Conservation (phyloP, 2,797 vertebrate species). For the Psittacula derbiana region DNA sequence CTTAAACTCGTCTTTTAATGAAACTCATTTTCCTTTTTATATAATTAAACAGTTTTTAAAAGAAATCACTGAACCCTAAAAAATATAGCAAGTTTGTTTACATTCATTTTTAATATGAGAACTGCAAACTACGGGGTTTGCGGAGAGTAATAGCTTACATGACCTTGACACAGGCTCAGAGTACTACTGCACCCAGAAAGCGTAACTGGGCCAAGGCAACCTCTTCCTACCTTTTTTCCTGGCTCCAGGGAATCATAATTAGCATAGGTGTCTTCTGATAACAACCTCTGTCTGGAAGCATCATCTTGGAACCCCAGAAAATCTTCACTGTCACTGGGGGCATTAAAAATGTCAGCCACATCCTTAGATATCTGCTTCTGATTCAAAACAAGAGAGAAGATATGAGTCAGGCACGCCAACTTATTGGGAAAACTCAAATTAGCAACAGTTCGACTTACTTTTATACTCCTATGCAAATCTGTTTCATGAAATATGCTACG, state of each 20-base stretch:
- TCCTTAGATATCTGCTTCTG: conserved; percentile 70
- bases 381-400: conserved; percentile 37
- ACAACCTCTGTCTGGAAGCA: conserved; percentile 64
- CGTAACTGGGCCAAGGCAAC: not conserved
- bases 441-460: not conserved
- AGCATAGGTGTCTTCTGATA: conserved; percentile 48
- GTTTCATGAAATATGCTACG: not conserved
- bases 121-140: not conserved
- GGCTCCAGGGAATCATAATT: conserved; percentile 35
- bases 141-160: rapidly evolving
- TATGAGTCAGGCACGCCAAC: not conserved
- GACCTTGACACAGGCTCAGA: not conserved
- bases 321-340: conserved; percentile 71
- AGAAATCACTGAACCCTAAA: not conserved
- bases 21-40: not conserved
- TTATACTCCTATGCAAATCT: not conserved
- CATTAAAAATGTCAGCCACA: conserved; percentile 70
- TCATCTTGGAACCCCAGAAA: conserved; percentile 72
- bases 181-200: not conserved
- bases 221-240: conserved; percentile 61
- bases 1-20: not conserved
- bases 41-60: not conserved
- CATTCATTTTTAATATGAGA: not conserved
- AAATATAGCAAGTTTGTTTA: not conserved
- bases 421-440: not conserved